These are phyloP conservation scores for Lathamus discolor DNA, from an alignment of 2,113 vertebrate species.

Conservation along the genomic window DNA sequence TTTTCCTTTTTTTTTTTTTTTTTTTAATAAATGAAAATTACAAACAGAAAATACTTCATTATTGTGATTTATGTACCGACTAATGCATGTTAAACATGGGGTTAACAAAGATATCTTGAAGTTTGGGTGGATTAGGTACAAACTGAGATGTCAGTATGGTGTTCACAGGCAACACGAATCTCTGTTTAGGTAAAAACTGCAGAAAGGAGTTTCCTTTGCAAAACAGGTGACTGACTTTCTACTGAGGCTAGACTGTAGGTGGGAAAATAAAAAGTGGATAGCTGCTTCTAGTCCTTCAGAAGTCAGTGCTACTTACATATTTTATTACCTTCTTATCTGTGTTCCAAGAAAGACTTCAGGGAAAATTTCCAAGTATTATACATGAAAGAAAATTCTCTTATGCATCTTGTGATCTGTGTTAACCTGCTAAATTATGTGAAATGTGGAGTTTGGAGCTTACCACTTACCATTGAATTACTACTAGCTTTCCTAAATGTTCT, in stretches of 20 bases:
- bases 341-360: not conserved
- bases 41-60: not conserved
- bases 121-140: not conserved
- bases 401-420: not conserved
- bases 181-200: not conserved
- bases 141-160: not conserved
- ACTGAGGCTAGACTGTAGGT: not conserved
- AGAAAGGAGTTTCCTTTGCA: not conserved
- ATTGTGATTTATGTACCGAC: not conserved
- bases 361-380: not conserved
- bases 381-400: not conserved
- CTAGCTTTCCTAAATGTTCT: not conserved
- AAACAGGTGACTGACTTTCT: not conserved
- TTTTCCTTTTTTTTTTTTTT: not conserved
- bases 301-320: not conserved
- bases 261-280: not conserved
- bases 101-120: not conserved
- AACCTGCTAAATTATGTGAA: not conserved
- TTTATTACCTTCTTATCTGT: not conserved
- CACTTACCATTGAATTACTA: not conserved
- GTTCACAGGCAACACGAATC: not conserved
- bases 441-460: not conserved
- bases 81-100: not conserved
- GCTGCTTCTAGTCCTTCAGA: not conserved
- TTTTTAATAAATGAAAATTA: not conserved